phyloP scores from a whole-genome alignment of 2,797 vertebrate genomes.

The Uromys caudimaculatus region DNA sequence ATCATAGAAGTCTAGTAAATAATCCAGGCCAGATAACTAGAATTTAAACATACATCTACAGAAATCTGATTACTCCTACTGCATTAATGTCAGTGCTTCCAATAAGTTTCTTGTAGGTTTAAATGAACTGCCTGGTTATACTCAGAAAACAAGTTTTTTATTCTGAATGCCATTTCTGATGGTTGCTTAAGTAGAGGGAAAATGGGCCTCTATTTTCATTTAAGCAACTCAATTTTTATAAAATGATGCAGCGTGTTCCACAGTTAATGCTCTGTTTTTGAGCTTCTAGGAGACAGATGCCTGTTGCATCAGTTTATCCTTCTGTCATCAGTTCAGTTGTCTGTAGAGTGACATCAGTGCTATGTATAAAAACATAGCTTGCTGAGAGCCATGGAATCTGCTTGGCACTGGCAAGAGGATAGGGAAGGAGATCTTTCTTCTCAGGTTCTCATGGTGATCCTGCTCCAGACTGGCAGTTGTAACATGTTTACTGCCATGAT shows the following conservation, averaged over 20 bases:
- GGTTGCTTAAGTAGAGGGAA: constrained; percentile 26
- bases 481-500: neutral
- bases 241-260: constrained; percentile 14
- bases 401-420: neutral
- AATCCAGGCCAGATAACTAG: neutral
- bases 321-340: neutral
- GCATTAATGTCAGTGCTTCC: neutral
- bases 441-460: neutral
- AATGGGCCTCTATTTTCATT: constrained; percentile 8
- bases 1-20: neutral
- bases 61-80: neutral
- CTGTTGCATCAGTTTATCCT: neutral
- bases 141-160: constrained; percentile 22
- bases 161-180: neutral
- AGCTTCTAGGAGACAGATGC: neutral
- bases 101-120: constrained; percentile 17
- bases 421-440: neutral
- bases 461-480: neutral
- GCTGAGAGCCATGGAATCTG: neutral
- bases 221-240: neutral
- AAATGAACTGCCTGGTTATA: constrained; percentile 20
- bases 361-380: neutral
- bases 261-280: neutral
- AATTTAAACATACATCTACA: neutral
- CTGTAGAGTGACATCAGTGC: neutral